Base-by-base conservation (phyloP, 92 coral and sea anemone genomes). In the Epizoanthus scotinus region DNA sequence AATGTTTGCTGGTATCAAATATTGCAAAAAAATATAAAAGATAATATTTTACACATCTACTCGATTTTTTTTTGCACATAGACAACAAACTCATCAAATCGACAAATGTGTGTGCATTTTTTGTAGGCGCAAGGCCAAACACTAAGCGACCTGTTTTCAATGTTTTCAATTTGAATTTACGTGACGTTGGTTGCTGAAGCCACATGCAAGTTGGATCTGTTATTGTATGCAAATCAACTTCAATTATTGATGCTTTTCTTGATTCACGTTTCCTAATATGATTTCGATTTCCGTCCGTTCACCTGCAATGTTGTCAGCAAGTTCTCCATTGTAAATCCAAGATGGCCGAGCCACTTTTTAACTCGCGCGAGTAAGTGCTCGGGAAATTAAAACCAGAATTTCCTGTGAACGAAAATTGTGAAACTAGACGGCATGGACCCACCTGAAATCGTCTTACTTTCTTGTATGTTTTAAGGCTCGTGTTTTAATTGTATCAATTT, bases 291-390 rank as follows among this genome's bases (percentile, higher is more conserved):
- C 55, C 18, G 59, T 55, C 36, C 17, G 66, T 21, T 62, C 82
- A 71, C 84, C 79, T 86, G 85, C 71, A 86, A 42, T 56, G 69
- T 31, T 78, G 40, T 29, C 13, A 27, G 27, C 50, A 40, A 63
- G 81, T 66, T 83, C 81, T 24, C 78, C 24, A 9, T 25, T 36
- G 19, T 71, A 67, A 79, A 60, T 79, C 81, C 88, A 88, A 88
- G 78, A 88, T 88, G 91, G 91, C 91, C 49, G 91, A 68, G 55
- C n/a, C n/a, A 14, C 31, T 60, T 20, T 59, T 31, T 21, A 58
- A 6, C 14, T 59, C 36, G 53, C 26, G 38, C 25, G 55, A 24
- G 17, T 75, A 36, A 6, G 36, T 29, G 53, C 14, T 36, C 3
- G 61, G 47, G 59, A 14, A 59, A 6, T 29, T 22, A 20, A 28